These are phyloP conservation scores for Parnassius mnemosyne DNA, from an alignment of 2,888 invertebrate species.

Conservation along the genomic window DNA sequence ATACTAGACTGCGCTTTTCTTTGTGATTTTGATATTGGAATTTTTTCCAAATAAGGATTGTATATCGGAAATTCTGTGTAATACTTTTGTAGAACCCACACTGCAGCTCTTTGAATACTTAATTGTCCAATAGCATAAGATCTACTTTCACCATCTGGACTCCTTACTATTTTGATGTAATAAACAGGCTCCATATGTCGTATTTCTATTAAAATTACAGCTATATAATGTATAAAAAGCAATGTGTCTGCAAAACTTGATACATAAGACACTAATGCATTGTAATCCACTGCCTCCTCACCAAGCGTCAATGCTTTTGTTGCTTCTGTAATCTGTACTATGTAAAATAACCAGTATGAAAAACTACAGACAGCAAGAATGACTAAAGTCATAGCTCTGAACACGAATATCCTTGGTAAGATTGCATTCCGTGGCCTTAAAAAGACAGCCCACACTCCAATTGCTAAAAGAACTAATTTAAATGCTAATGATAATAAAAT, in stretches of 20 bases:
- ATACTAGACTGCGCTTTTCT: constrained; percentile 91
- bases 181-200: constrained; percentile 95
- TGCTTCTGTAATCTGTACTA: constrained; percentile 92
- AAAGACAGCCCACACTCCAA: constrained; percentile 96
- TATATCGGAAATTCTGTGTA: constrained; percentile 98
- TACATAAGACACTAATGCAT: constrained; percentile 94
- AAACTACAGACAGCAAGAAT: constrained; percentile 95
- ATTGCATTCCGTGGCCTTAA: constrained; percentile 91
- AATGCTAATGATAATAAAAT: constrained; percentile 94
- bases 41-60: constrained; percentile 96
- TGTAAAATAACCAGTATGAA: constrained; percentile 99
- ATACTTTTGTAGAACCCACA: constrained; percentile 96
- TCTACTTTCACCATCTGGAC: constrained; percentile 96
- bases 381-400: constrained; percentile 92
- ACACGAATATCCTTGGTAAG: constrained; percentile 94
- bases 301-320: constrained; percentile 89
- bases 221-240: constrained; percentile 96
- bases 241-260: constrained; percentile 96
- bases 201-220: constrained; percentile 95
- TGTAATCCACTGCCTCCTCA: constrained; percentile 91
- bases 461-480: constrained; percentile 92
- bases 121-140: constrained; percentile 94
- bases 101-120: constrained; percentile 96
- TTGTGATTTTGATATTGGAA: constrained; percentile 91
- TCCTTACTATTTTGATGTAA: constrained; percentile 93